A percentile compares a stretch with the other conserved stretches of the same genome.
phyloP scores from a whole-genome alignment of 2,797 vertebrate genomes.

The Rhinoraja longicauda region DNA sequence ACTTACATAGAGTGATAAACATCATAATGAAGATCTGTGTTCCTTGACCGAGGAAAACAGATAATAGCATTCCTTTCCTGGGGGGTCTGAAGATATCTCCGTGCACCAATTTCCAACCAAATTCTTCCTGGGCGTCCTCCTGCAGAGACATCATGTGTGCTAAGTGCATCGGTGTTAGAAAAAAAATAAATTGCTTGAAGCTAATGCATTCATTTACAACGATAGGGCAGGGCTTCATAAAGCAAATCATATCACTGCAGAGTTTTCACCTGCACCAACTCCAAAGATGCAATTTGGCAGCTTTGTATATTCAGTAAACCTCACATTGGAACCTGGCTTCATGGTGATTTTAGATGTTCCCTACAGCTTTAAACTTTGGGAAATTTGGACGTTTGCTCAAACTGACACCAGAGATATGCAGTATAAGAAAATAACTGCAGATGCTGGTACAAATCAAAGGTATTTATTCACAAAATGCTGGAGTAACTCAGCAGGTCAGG shows the following conservation, averaged over 20 bases:
- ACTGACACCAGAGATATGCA: neutral
- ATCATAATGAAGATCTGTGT: constrained; percentile 88
- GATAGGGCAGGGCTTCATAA: neutral
- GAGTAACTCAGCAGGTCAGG: too few relatives aligned
- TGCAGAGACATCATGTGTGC: constrained; percentile 44
- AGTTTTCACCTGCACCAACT: neutral
- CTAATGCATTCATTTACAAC: neutral
- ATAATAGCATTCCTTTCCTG: constrained; percentile 78
- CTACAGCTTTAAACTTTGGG: neutral
- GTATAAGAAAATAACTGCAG: too few relatives aligned
- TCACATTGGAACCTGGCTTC: neutral
- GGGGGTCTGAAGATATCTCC: constrained; percentile 80
- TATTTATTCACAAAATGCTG: too few relatives aligned
- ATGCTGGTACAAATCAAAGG: too few relatives aligned
- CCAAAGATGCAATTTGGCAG: neutral
- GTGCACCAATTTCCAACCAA: constrained; percentile 84
- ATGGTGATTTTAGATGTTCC: neutral
- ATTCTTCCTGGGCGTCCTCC: constrained; percentile 82
- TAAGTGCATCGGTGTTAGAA: neutral
- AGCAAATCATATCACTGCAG: neutral
- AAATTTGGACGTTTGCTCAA: neutral
- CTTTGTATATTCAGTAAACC: too few relatives aligned
- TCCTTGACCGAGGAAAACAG: constrained; percentile 83
- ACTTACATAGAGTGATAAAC: constrained; percentile 86
- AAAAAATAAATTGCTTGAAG: neutral